These are phyloP conservation scores for Temnothorax ravouxi DNA, from an alignment of 2,888 invertebrate genomes.

Conservation along the genomic window DNA sequence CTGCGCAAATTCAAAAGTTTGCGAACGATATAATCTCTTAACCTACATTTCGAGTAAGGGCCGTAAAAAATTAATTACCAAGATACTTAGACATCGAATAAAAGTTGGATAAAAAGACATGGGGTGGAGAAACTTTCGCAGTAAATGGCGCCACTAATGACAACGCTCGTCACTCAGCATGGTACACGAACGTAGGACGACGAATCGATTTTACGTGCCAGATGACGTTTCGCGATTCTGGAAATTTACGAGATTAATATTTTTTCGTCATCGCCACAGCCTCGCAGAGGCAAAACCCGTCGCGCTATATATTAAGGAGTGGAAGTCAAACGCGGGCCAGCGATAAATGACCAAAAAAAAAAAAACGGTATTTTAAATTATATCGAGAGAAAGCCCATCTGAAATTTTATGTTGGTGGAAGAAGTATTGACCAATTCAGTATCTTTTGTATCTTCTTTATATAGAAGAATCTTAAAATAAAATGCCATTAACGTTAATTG, in stretches of 20 bases:
- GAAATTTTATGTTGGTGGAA: not conserved
- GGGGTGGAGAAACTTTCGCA: constrained; percentile 19
- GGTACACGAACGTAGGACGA: constrained; percentile 27
- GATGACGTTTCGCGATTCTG: constrained; percentile 43
- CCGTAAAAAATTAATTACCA: constrained; percentile 47
- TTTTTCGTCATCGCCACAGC: constrained; percentile 35
- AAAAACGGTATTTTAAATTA: not conserved
- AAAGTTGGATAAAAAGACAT: constrained; percentile 42
- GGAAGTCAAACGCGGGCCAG: not conserved
- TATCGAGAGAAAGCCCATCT: too few relatives aligned
- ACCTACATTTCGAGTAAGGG: constrained; percentile 29
- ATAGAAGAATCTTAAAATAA: not conserved
- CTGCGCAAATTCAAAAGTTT: constrained; percentile 19
- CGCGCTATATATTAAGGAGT: constrained; percentile 11
- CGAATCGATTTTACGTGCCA: constrained; percentile 48
- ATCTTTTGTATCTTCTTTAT: not conserved
- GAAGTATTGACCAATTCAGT: not conserved
- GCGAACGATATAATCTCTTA: constrained; percentile 14
- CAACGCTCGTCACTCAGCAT: constrained; percentile 37
- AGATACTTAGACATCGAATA: constrained; percentile 46
- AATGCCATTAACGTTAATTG: not conserved
- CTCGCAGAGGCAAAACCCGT: not conserved
- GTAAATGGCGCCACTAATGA: constrained; percentile 47
- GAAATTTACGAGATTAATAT: constrained; percentile 49
- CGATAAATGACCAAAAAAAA: constrained; percentile 31